Base-by-base conservation (phyloP, 2,797 vertebrate genomes). In the Phylloscopus collybita region DNA sequence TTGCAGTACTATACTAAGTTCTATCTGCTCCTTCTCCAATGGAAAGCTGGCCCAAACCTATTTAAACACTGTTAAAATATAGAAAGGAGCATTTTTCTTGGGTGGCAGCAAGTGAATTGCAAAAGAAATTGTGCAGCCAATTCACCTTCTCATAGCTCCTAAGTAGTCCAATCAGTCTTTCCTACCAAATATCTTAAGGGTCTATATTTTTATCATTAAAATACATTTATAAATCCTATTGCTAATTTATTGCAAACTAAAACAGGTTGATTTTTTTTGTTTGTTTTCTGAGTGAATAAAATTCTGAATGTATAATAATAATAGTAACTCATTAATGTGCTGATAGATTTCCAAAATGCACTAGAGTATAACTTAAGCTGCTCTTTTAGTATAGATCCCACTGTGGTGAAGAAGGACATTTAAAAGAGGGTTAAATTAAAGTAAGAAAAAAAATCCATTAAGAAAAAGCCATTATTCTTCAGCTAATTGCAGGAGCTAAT, bases 361-460 rank as follows among this genome's bases (percentile, higher is more conserved):
- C 20, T 45, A 20, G 7, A 15, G 54, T 62, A 27, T 42, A 64
- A 14, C 19, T 71, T 73, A 47, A 23, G 6, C 60, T 76, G 34
- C 4, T 65, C 27, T 85, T 74, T 87, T 79, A 66, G 61, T 65
- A 36, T 30, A 67, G 3, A 32, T 29, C 13, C 10, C 19, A 80
- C 61, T 74, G 45, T 47, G 44, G 61, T 49, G 16, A 91, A 90
- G 64, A 80, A 80, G 20, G 32, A 66, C 36, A 76, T 60, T 73
- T 32, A 53, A 80, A 91, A 81, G 32, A 94, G 18, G 18, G 18
- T 88, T 85, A 79, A 88, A 89, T n/a, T 56, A 62, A 57, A 86
- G 44, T 36, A 82, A 90, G 62, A 90, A 92, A 23, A 95, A 96
- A 92, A 96, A 92, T 38, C 88, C 76, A 90, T 95, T 96, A 93